Base-by-base conservation (phyloP, 64 coral and sea anemone genomes). In the Acropora tenuis region DNA sequence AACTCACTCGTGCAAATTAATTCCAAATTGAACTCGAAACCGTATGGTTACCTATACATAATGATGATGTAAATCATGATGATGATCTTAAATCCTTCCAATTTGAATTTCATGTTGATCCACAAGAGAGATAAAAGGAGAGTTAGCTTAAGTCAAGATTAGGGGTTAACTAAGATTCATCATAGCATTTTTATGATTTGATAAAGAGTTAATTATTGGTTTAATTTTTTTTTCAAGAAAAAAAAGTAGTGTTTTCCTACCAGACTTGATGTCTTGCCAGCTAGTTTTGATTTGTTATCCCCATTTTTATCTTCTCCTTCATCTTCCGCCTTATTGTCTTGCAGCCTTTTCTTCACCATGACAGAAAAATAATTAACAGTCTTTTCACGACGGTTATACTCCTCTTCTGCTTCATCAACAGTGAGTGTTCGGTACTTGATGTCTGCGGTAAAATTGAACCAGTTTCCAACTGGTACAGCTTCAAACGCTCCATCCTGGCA, bases 301-400 rank as follows among this genome's bases (percentile, higher is more conserved):
- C 84, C 41, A 5, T 83, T 87, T 5, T 58, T 87, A 12, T 77
- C 73, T 4, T 92, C 88, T 78, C 60, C 52, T 41, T 89, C 89
- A 20, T 93, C 97, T 5, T 83, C 91, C 3, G 95, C 96, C 47
- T 85, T 85, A 63, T 90, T 93, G 77, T 95, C 90, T 60, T 74
- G 78, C 20, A 99, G 78, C 72, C 97, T 76, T 79, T 99, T 99
- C 69, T 99, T 99, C 15, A 99, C 92, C 97, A 99, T 99, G 1
- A 99, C 69, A 47, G 97, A 99, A 78, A 99, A 99, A 75, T 90
- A 99, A 80, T 99, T 99, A 18, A 99, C 93, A 71, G 91, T 99
- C 65, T 89, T 99, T 63, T 99, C 94, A 50, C 97, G 88, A 43
- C 90, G 86, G 6, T 68, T 78, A 77, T 96, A 99, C 57, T 99